phyloP scores from a whole-genome alignment of 1,140 invertebrate species.

The Maconellicoccus hirsutus region DNA sequence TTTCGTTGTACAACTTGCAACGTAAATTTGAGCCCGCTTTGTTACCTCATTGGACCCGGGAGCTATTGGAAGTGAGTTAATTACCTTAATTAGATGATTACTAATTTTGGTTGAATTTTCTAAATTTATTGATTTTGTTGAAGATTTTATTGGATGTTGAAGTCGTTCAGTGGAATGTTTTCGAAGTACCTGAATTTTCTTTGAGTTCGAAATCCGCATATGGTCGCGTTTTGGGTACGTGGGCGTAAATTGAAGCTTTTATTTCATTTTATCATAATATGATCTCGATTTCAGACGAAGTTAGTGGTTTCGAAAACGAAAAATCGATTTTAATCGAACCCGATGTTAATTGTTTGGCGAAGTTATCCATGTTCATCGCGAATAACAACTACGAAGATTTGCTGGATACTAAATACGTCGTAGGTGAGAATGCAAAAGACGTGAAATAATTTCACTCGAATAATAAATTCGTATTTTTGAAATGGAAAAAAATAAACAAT shows the following conservation, averaged over 20 bases:
- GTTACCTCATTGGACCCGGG: slow-evolving; percentile 40
- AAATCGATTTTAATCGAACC: neutral
- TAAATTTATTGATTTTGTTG: neutral
- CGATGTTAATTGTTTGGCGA: neutral
- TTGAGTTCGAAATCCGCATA: too few species aligned
- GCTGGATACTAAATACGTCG: neutral
- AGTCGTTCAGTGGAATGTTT: too few species aligned
- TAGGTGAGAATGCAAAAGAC: neutral
- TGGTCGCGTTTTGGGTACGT: too few species aligned
- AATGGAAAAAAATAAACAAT: too few species aligned
- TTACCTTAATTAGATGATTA: neutral
- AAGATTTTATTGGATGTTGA: neutral
- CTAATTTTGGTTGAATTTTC: neutral
- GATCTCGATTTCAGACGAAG: neutral
- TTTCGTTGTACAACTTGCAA: slow-evolving; percentile 36
- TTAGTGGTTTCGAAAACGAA: neutral
- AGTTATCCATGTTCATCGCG: neutral
- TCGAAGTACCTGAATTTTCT: too few species aligned
- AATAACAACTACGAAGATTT: neutral
- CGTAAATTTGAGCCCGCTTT: slow-evolving; percentile 41
- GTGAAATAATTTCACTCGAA: too few species aligned
- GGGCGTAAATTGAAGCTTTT: too few species aligned
- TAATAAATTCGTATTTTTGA: too few species aligned
- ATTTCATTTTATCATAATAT: too few species aligned
- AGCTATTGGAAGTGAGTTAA: slow-evolving; percentile 38